A percentile compares a stretch with the other conserved stretches of the same genome.
Evolutionary conservation across 2,888 invertebrate genomes (phyloP).

Genomic region (Miltochrista miniata): DNA sequence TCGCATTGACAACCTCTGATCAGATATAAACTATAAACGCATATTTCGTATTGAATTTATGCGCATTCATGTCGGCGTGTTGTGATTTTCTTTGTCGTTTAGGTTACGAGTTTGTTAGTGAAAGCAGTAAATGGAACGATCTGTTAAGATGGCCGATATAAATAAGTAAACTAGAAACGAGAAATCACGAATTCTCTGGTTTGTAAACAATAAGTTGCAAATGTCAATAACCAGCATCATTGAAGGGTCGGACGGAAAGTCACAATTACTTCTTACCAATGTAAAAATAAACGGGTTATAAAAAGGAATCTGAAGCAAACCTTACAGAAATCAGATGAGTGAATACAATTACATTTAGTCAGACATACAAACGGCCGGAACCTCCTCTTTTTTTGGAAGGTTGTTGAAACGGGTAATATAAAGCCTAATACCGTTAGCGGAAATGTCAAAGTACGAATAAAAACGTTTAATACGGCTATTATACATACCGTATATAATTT

Average conservation of each 20-base stretch:
- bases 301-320: no score
- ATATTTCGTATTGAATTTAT: conserved; percentile 48
- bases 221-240: no score
- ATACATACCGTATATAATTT: conserved; percentile 15
- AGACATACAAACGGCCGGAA: no score
- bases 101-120: conserved; percentile 32
- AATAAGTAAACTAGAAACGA: conserved; percentile 32
- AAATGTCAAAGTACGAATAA: conserved; percentile 7
- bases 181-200: conserved; percentile 25
- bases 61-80: conserved; percentile 45
- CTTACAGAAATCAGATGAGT: no score
- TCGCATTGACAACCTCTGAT: conserved; percentile 57
- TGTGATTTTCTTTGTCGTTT: conserved; percentile 46
- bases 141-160: conserved; percentile 43
- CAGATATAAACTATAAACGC: conserved; percentile 38
- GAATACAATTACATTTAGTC: no score
- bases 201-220: no score
- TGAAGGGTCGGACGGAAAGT: no score
- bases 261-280: no score
- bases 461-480: conserved; percentile 5
- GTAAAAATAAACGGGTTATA: no score
- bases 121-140: conserved; percentile 42
- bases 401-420: background rate
- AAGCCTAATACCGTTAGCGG: conserved; percentile 2
- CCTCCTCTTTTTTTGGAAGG: no score